Percentiles rank a stretch among this genome's conserved stretches.
These are phyloP conservation scores for Resseliella maxima DNA, from an alignment of 2,888 invertebrate species.

Conservation along the genomic window DNA sequence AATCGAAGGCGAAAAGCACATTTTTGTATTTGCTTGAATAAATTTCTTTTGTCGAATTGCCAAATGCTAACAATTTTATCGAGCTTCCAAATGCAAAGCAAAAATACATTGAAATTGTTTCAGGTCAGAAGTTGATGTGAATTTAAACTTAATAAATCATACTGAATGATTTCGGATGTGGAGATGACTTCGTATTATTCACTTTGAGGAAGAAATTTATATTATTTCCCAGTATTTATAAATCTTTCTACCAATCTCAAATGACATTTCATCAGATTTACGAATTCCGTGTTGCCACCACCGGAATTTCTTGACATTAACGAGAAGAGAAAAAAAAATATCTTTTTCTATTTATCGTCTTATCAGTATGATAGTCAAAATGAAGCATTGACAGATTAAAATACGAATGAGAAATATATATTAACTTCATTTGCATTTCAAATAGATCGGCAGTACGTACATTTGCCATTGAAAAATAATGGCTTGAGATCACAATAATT, in stretches of 20 bases:
- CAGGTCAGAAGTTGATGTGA: background rate
- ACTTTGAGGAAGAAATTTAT: background rate
- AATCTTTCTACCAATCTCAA: background rate
- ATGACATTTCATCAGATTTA: background rate
- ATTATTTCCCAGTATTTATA: background rate
- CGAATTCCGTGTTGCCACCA: background rate
- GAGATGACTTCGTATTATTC: slow-evolving; percentile 4
- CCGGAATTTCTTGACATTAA: background rate
- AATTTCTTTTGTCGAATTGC: background rate
- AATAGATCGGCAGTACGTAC: background rate
- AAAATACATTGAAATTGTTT: background rate
- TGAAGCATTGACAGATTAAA: background rate
- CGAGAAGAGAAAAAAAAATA: too few relatives aligned
- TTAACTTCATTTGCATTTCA: slow-evolving; percentile 29
- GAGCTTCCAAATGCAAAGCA: background rate
- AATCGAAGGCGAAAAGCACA: too few relatives aligned
- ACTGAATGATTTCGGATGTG: background rate
- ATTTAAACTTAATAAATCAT: slow-evolving; percentile 28
- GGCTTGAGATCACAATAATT: background rate
- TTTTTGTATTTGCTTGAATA: background rate
- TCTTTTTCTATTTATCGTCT: background rate
- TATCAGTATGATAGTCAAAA: background rate
- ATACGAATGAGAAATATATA: background rate
- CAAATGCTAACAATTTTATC: too few relatives aligned
- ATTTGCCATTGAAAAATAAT: background rate